Evolutionary conservation across 2,888 invertebrate species (phyloP).

Genomic region (Hedya salicella): DNA sequence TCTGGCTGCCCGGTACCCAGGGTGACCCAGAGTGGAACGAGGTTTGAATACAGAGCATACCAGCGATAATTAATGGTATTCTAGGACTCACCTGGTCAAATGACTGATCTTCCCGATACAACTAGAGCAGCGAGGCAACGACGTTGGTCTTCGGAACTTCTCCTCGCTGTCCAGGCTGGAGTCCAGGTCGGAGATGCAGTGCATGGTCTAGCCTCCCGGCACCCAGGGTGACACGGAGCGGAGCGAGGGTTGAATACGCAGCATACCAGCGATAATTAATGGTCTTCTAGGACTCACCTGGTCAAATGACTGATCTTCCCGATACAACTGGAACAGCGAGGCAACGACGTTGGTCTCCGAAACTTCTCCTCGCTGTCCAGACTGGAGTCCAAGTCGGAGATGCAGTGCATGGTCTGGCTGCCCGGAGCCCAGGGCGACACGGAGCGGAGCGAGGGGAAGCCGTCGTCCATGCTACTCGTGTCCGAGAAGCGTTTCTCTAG

Average conservation of each 20-base stretch:
- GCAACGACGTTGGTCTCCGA: conserved; percentile 77
- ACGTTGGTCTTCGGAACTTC: conserved; percentile 74
- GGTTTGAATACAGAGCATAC: no score
- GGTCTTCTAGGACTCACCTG: no score
- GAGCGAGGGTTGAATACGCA: no score
- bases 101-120: conserved; percentile 91
- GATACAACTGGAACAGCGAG: conserved; percentile 91
- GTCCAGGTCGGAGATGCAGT: no score
- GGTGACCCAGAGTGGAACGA: no score
- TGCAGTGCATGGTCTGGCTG: conserved; percentile 80
- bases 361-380: conserved; percentile 76
- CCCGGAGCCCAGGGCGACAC: conserved; percentile 74
- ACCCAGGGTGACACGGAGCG: no score
- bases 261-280: no score
- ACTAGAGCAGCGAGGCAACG: conserved; percentile 88
- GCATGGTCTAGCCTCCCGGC: no score
- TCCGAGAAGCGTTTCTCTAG: conserved; percentile 80
- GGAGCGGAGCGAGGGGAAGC: conserved; percentile 74
- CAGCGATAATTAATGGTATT: no score
- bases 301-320: conserved; percentile 90
- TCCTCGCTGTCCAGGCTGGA: conserved; percentile 74
- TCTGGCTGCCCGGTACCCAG: no score
- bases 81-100: conserved; percentile 78
- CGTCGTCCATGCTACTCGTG: conserved; percentile 76
- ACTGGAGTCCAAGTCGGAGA: conserved; percentile 75